Evolutionary conservation across 1,140 invertebrate genomes (phyloP), one percentile per base, ranked within the genome.

Genomic region (Helicoverpa armigera): DNA sequence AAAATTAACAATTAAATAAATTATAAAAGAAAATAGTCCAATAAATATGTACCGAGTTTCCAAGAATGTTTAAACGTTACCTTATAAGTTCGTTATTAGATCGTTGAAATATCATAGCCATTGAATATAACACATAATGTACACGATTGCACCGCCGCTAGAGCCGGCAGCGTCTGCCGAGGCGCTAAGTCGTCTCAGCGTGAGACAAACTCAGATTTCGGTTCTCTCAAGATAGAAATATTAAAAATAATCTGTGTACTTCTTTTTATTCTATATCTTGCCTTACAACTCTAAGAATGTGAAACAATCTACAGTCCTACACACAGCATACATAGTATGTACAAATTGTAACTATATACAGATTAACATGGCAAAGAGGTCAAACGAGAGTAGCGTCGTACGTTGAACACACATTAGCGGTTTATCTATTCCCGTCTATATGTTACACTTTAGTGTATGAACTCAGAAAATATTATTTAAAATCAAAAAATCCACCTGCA

Each of bases 301-400:
- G 88, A 89, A 91, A 92, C 88, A 90, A 88, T 90, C 92, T 93
- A 93, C 90, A 90, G 83, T 89, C 81, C 92, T 91, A 94, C 90
- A 90, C 90, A 92, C 88, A 89, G 88, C 92, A 93, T 93, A 94
- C 90, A 92, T 89, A 91, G 90, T 94, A 94, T 94, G 91, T 94
- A 94, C 92, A 94, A 69, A 84, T 88, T 82, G 80, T 85, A 88
- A 90, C 83, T 94, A 94, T 94, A 87, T 93, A 94, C 92, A 94
- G 86, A 89, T 92, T 88, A 89, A 88, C 80, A 88, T 86, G 86
- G 86, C 88, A 87, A 88, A 90, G 82, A 83, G 82, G 82, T 88
- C 73, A 56, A 74, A 82, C 79, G 80, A 89, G 82, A 82, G 73
- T 82, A 76, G 80, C 77, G 82, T 86, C 82, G 83, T 83, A 82